Base-by-base conservation (phyloP, 2,797 vertebrate species). In the Astyanax mexicanus region DNA sequence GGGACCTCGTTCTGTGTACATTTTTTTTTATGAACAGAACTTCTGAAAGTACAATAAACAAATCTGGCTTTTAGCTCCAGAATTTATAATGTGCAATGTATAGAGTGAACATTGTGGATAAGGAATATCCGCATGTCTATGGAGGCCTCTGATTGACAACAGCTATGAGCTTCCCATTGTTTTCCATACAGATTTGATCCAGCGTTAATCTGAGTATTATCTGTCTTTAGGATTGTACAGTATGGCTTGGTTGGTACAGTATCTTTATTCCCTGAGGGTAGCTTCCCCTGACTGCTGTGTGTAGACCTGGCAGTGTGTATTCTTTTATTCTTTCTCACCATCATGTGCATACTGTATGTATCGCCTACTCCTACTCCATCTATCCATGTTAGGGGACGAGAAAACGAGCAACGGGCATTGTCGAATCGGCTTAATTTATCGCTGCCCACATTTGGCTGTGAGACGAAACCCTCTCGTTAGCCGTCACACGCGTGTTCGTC, bases 161-260 rank as follows among this genome's bases (percentile, higher is more conserved):
- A 9, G 61, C 23, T 10, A 29, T 42, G 69, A n/a, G 21, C 64
- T 61, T 71, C 51, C 21, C 25, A 54, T 61, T 38, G 40, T 74
- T 37, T 66, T 58, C 49, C 69, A 57, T 11, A 8, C 42, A 17
- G 42, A 0, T 12, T 17, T 15, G 13, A 44, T 44, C 42, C 42
- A 44, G 32, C n/a, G 40, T 40, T 69, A 73, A 74, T 73, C 57
- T 69, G 47, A 23, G 69, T 69, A 65, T 77, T 67, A 72, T 80
- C 57, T 52, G 35, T 69, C 65, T 64, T 62, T 64, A 68, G 69
- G 57, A 69, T 77, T 68, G 72, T 35, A 54, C 76, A 61, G 42
- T 74, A 42, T 69, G 69, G 7, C 21, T 4, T 17, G 10, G 11
- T 17, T 80, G 42, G 55, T n/a, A n/a, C 69, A 55, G 54, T n/a